Percentiles rank a stretch among this genome's conserved stretches.
phyloP scores from a whole-genome alignment of 2,888 invertebrate genomes.

The Craniophora ligustri region DNA sequence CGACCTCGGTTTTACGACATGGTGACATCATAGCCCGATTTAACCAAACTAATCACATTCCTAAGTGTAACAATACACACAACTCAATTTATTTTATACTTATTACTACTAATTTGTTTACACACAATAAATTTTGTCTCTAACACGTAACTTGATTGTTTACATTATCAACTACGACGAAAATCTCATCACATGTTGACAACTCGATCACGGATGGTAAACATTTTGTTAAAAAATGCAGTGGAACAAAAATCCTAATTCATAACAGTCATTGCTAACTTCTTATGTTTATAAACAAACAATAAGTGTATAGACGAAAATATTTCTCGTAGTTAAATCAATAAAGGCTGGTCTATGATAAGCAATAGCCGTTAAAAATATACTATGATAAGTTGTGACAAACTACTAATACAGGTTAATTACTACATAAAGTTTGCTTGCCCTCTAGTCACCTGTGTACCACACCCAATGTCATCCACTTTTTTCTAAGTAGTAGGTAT shows the following conservation, averaged over 20 bases:
- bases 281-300: too few relatives aligned
- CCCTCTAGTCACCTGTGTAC: slow-evolving; percentile 1
- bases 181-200: background rate
- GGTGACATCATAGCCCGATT: slow-evolving; percentile 86
- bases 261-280: too few relatives aligned
- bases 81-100: background rate
- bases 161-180: background rate
- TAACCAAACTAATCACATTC: slow-evolving; percentile 75
- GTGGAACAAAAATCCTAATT: background rate
- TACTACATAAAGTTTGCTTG: background rate
- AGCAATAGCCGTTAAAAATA: too few relatives aligned
- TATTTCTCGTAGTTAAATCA: too few relatives aligned
- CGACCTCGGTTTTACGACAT: slow-evolving; percentile 87
- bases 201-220: background rate
- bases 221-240: background rate
- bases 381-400: too few relatives aligned
- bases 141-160: background rate
- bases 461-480: slow-evolving; percentile 22
- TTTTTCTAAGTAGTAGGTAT: background rate
- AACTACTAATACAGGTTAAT: background rate
- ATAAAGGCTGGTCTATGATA: too few relatives aligned
- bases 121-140: slow-evolving; percentile 27
- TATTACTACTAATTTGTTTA: slow-evolving; percentile 35
- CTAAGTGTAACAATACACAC: slow-evolving; percentile 43
- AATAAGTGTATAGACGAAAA: too few relatives aligned